Conservation (phyloP, 2,797 vertebrate species). For the Pangasius sanitwongsei region DNA sequence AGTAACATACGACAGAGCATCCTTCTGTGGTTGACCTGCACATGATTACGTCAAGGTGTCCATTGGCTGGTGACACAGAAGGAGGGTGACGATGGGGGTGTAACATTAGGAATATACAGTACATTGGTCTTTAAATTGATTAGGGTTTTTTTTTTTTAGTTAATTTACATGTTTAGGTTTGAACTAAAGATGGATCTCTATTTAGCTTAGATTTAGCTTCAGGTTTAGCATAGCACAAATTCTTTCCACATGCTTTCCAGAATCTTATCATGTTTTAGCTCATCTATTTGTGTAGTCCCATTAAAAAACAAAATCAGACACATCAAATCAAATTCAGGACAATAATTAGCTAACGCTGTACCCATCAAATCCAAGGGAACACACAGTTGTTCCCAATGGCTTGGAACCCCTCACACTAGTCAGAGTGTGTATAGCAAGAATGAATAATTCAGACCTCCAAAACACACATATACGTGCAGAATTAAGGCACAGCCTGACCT, state of each 20-base stretch:
- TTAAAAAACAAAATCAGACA: not conserved
- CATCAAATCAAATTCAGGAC: not conserved
- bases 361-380: not conserved
- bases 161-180: not conserved
- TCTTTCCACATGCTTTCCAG: not conserved
- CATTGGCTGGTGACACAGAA: not conserved
- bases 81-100: not conserved
- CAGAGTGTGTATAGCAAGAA: not conserved
- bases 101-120: not conserved
- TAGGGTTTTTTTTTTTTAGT: not conserved
- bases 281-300: not conserved
- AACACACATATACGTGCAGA: constrained; percentile 59
- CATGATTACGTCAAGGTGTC: not conserved
- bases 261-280: not conserved
- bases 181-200: not conserved
- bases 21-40: not conserved
- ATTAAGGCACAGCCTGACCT: constrained; percentile 60
- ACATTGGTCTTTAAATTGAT: not conserved
- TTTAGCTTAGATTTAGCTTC: not conserved
- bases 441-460: constrained; percentile 57
- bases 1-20: not conserved
- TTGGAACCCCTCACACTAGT: not conserved
- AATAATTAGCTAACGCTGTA: not conserved
- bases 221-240: not conserved
- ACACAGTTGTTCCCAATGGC: constrained; percentile 11